phyloP scores from a whole-genome alignment of 2,888 invertebrate species.

The Rhopalosiphum nymphaeae region DNA sequence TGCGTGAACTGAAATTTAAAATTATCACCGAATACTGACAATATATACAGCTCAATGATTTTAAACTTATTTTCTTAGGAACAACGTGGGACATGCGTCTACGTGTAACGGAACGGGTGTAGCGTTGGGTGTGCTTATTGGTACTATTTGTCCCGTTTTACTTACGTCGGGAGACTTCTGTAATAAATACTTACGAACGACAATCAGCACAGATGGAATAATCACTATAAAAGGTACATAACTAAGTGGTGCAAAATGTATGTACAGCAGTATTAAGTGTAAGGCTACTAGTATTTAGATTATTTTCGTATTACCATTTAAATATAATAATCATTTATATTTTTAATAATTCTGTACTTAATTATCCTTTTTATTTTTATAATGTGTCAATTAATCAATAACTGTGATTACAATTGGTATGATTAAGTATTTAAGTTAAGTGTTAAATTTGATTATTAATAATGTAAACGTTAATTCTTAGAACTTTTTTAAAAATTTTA shows the following conservation, averaged over 20 bases:
- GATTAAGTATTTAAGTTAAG: not conserved
- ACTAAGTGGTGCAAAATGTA: not conserved
- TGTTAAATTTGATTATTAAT: not conserved
- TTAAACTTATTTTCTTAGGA: conserved; percentile 72
- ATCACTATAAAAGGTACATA: conserved; percentile 71
- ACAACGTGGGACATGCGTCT: conserved; percentile 97
- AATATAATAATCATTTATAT: not conserved
- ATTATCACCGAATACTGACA: not conserved
- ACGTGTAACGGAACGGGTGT: conserved; percentile 99
- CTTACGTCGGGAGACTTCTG: conserved; percentile 96
- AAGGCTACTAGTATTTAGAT: not conserved
- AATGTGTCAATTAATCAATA: not conserved
- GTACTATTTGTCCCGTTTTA: conserved; percentile 96
- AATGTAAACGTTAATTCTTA: not conserved
- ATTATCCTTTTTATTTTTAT: not conserved
- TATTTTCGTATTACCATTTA: not conserved
- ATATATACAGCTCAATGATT: not conserved
- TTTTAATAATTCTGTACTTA: not conserved
- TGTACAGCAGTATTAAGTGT: not conserved
- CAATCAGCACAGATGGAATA: not conserved
- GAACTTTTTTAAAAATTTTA: not conserved
- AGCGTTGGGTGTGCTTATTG: conserved; percentile 96
- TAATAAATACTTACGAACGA: conserved; percentile 85
- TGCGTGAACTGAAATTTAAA: not conserved
- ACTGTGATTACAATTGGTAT: not conserved